Base-by-base conservation (phyloP, 2,888 invertebrate species). In the Drosophila dives region DNA sequence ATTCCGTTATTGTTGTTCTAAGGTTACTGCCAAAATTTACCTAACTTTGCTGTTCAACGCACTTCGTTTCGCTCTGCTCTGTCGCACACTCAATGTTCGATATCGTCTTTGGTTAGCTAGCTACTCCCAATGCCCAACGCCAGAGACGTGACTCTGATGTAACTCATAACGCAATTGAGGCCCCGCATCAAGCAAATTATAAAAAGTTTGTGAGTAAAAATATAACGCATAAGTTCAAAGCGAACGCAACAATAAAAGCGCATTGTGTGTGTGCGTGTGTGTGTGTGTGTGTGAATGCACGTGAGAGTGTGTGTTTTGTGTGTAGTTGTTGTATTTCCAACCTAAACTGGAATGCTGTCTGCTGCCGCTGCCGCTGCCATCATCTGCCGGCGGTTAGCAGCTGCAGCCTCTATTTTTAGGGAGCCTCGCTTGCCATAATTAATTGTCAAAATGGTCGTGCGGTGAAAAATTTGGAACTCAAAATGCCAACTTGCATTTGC, bases 401-500 rank as follows among this genome's bases (percentile, higher is more conserved):
- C 86, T 81, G 82, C 69, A 61, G 67, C 15, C 67, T 68, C 80
- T 81, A 89, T 84, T 84, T 84, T 72, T 84, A 87, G 83, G 60
- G 29, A 53, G 68, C 56, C 64, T 61, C 40, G 66, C 55, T n/a
- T 15, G 45, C 68, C 71, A 77, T 68, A 72, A 77, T 70, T 63
- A 66, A 65, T 71, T 74, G 64, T 56, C 64, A 58, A 76, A 59
- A 66, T 64, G 48, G 64, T 72, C 32, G 42, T 66, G 65, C 26
- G 34, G 51, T 36, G 26, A 26, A 53, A 54, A 69, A 60, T 29
- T 26, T 23, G 32, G 26, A 38, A 3, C 11, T 42, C 26, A 29
- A 11, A 58, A 48, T 62, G 64, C 60, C 54, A 64, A 32, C 60
- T 17, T 10, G 20, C 48, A 29, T 63, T 48, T 60, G 45, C 40